Evolutionary conservation across 2,797 vertebrate species (phyloP), one percentile per base, ranked within the genome.

Genomic region (Mustela erminea): DNA sequence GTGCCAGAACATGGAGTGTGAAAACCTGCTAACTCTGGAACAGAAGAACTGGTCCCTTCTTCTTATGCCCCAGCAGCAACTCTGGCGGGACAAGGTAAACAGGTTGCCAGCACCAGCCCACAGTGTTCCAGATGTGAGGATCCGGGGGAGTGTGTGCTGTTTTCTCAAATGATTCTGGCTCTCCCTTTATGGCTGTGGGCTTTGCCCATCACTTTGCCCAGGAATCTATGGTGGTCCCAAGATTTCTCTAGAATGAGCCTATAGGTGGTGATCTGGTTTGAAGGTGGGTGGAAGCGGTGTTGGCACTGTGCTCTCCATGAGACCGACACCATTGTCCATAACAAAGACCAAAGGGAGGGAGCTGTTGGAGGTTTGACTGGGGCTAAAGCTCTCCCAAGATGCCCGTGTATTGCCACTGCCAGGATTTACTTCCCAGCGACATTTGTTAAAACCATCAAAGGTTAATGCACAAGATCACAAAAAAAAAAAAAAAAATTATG

Each of bases 71-170:
- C 43, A 12, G 29, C 4, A 90, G 78, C 84, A n/a, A 11, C 14
- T 77, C 75, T 93, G 32, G 21, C 25, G 43, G 56, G 70, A 18
- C 27, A 35, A 66, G 14, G 83, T 17, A 62, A 41, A 43, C 21
- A 62, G 62, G 46, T 58, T 58, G 35, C 32, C 56, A 58, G 35
- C 62, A n/a, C 43, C 35, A 49, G 14, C n/a, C 46, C 0, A 4
- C 0, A 4, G 13, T 18, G 43, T 52, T 85, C 14, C 72, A 81
- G 21, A 49, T 23, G 5, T 0, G 2, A 82, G 85, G 35, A 38
- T 0, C 0, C 32, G 23, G 75, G 4, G 35, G 14, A 29, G 1
- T 0, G 0, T 6, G 2, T 18, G 18, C n/a, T 11, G 0, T 87
- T 90, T 92, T 83, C 82, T 74, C 29, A 27, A 78, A 68, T 23